Evolutionary conservation across 2,888 invertebrate species (phyloP), one percentile per base, ranked within the genome.

Genomic region (Coremacera marginata): DNA sequence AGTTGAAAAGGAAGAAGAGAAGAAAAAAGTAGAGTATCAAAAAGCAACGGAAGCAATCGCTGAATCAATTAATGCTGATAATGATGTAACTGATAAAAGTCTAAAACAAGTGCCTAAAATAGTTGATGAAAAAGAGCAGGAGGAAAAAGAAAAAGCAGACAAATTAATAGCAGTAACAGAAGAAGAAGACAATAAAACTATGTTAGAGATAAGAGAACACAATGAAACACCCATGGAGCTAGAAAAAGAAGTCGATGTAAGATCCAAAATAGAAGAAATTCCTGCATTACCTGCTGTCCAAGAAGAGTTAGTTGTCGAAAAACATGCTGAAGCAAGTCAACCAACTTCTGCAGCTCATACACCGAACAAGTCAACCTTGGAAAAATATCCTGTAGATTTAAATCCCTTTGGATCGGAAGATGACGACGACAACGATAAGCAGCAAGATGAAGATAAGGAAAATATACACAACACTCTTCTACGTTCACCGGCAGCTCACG

Each of bases 371-470:
- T 27, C 70, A 22, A 9, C 60, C 65, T 51, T 68, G 31, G 71
- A 78, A n/a, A 73, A 68, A 37, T 96, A 96, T 90, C 96, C 96
- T 0, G 93, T 93, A 80, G 92, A 94, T 85, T 90, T 96, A 80
- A 96, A 97, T 91, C 96, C 96, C 5, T 97, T 97, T 89, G 93
- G 92, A 51, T 94, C 94, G 82, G 94, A 94, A 76, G 92, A 91
- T 34, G 92, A 92, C 60, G 90, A 90, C 63, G 90, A 89, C 72
- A 90, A 91, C 84, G 84, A 70, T 16, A 19, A 71, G 3, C 55
- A 77, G 7, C 9, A n/a, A 19, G 79, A 82, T 55, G 62, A 84
- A n/a, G 89, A 88, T 81, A 90, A 84, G 82, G 80, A 81, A 76
- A 80, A 81, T 62, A 57, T 65, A 27, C 3, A 55, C 14, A 19